A percentile compares a stretch with the other conserved stretches of the same genome.
Evolutionary conservation across 2,888 invertebrate species (phyloP).

Genomic region (Heteropelma amictum): DNA sequence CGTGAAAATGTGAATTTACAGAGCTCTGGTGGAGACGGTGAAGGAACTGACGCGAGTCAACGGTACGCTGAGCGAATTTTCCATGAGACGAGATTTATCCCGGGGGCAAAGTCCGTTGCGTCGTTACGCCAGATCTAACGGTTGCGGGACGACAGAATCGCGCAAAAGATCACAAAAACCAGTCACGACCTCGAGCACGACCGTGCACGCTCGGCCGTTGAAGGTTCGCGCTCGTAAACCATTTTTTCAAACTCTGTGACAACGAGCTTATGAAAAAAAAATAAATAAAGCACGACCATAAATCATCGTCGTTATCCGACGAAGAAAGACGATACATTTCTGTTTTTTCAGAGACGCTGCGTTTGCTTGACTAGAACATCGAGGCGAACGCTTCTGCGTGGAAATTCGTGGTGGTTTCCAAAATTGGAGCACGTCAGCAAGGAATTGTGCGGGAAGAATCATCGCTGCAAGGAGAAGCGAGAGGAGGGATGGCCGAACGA

Average conservation of each 20-base stretch:
- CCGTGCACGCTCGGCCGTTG: slow-evolving; percentile 41
- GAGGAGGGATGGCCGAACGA: slow-evolving; percentile 55
- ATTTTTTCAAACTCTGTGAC: not conserved
- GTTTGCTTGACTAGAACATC: slow-evolving; percentile 54
- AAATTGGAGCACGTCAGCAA: slow-evolving; percentile 65
- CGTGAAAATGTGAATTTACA: slow-evolving; percentile 54
- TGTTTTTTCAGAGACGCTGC: slow-evolving; percentile 57
- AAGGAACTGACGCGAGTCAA: slow-evolving; percentile 62
- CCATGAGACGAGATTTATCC: slow-evolving; percentile 28
- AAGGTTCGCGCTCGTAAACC: slow-evolving; percentile 31
- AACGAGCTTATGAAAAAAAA: not conserved
- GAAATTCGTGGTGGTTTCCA: slow-evolving; percentile 65
- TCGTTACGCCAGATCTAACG: slow-evolving; percentile 24
- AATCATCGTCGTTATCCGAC: not conserved
- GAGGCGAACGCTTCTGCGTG: slow-evolving; percentile 58
- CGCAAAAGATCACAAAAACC: slow-evolving; percentile 9
- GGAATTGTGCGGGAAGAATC: slow-evolving; percentile 60
- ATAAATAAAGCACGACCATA: not conserved
- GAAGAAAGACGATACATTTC: not conserved
- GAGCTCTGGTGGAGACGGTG: slow-evolving; percentile 63
- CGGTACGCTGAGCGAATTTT: slow-evolving; percentile 50
- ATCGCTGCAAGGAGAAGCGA: slow-evolving; percentile 44
- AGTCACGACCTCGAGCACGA: slow-evolving; percentile 18
- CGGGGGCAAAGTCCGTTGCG: slow-evolving; percentile 12
- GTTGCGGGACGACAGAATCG: slow-evolving; percentile 11